These are phyloP conservation scores for Dipodomys stephensi DNA, from an alignment of 2,113 vertebrate species.

Conservation along the genomic window DNA sequence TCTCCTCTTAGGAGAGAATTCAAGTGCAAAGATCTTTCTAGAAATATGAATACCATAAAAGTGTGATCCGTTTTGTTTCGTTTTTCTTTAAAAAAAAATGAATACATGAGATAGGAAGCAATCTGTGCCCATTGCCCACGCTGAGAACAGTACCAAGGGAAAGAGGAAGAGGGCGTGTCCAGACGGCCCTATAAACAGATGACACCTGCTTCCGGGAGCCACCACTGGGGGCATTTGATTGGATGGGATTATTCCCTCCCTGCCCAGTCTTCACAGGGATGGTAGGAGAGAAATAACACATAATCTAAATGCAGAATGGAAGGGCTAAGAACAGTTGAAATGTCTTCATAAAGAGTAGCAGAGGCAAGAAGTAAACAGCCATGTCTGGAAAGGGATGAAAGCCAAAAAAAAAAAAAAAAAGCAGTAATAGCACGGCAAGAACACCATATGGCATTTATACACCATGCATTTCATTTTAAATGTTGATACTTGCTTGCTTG, in stretches of 20 bases:
- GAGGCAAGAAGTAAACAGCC: not conserved
- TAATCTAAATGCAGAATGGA: not conserved
- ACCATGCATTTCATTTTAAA: not conserved
- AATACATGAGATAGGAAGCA: not conserved
- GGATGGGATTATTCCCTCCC: no score
- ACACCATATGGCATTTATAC: slow-evolving; percentile 22
- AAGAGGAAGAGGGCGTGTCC: slow-evolving; percentile 43
- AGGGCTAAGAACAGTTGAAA: not conserved
- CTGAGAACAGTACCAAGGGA: not conserved
- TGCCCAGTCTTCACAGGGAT: not conserved
- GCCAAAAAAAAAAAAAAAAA: not conserved
- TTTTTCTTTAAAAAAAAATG: not conserved
- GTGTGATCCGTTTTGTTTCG: not conserved
- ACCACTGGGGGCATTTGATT: no score
- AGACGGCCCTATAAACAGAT: slow-evolving; percentile 41
- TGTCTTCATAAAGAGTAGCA: not conserved
- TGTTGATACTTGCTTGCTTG: slow-evolving; percentile 65
- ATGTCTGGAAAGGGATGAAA: not conserved
- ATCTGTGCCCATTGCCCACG: not conserved
- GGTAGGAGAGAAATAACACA: not conserved
- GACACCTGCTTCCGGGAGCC: slow-evolving; percentile 37
- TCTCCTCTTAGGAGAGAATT: not conserved
- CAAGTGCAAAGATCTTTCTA: slow-evolving; percentile 26
- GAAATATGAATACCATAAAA: slow-evolving; percentile 22
- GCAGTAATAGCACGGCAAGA: not conserved